Percentiles rank a stretch among this genome's conserved stretches.
Conservation (phyloP, 2,888 invertebrate species). For the Bombylius major region DNA sequence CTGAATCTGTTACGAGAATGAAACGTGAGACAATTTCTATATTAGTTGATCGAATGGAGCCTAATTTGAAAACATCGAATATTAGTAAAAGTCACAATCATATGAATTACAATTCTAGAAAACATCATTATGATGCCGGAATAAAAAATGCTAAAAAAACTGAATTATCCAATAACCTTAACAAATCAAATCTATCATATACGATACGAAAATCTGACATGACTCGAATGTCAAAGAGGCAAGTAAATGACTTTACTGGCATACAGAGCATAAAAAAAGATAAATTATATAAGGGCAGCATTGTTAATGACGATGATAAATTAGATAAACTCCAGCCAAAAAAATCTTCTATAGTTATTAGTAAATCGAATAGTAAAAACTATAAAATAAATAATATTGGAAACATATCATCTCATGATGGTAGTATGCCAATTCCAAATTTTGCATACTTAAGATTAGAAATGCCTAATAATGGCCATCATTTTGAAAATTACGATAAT, state of each 20-base stretch:
- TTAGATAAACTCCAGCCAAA: slow-evolving; percentile 28
- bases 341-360: slow-evolving; percentile 19
- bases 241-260: slow-evolving; percentile 7
- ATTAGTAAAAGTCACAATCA: background rate
- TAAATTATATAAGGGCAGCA: slow-evolving; percentile 10
- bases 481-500: slow-evolving; percentile 35
- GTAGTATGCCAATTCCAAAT: slow-evolving; percentile 7
- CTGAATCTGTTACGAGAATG: background rate
- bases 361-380: background rate
- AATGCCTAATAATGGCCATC: slow-evolving; percentile 12
- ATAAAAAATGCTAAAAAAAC: background rate
- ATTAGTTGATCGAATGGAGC: slow-evolving; percentile 2
- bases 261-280: slow-evolving; percentile 10
- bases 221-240: slow-evolving; percentile 14
- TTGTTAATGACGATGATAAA: slow-evolving; percentile 20
- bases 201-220: slow-evolving; percentile 7
- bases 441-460: slow-evolving; percentile 13
- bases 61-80: slow-evolving; percentile 3
- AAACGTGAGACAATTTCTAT: slow-evolving; percentile 4
- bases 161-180: background rate
- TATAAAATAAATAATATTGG: background rate
- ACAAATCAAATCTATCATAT: slow-evolving; percentile 17
- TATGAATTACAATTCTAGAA: background rate
- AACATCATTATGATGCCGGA: background rate
- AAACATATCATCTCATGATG: slow-evolving; percentile 1